Evolutionary conservation across 2,888 invertebrate species (phyloP), one percentile per base, ranked within the genome.

Genomic region (Amblyjoppa proteus): DNA sequence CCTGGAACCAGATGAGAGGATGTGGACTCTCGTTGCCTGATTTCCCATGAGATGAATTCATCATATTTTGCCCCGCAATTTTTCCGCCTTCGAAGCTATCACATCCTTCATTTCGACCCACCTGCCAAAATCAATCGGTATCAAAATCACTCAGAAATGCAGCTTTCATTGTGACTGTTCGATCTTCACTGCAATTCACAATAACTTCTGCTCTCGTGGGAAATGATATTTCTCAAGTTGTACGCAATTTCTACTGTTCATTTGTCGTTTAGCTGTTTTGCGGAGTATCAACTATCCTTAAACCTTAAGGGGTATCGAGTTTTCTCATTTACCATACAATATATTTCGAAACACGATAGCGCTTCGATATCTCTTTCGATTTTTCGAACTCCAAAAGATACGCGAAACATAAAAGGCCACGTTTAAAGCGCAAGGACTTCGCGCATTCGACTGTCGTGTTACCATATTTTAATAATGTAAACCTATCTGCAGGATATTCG

Each of bases 31-130:
- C 31, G 20, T 61, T 64, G 13, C 45, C 6, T 76, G 64, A 66
- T 76, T 75, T 76, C 75, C 66, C 75, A 49, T 0, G 75, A 66
- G 75, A 16, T 28, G 0, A 49, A 49, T 49, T 34, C 38, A 2
- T 34, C 7, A 66, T 64, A 31, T 51, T 38, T 49, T 51, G 51
- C 11, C 31, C 64, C 64, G n/a, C 49, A 64, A 64, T n/a, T 3
- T 49, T 56, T n/a, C n/a, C 11, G 9, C 34, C 13, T 45, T 25
- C 58, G 28, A 45, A 45, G 5, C 25, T 31, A 2, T 3, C 11
- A 73, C 41, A 20, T 73, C 2, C 61, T 28, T 7, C 28, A 45
- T 49, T 76, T 20, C 28, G 28, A 25, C 28, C 28, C 58, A 58
- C 25, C 56, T 25, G 9, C 3, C 41, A 6, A 1, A 49, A 49